phyloP scores from a whole-genome alignment of 53 echinoderm and acorn worm genomes.

The Mesocentrotus franciscanus region DNA sequence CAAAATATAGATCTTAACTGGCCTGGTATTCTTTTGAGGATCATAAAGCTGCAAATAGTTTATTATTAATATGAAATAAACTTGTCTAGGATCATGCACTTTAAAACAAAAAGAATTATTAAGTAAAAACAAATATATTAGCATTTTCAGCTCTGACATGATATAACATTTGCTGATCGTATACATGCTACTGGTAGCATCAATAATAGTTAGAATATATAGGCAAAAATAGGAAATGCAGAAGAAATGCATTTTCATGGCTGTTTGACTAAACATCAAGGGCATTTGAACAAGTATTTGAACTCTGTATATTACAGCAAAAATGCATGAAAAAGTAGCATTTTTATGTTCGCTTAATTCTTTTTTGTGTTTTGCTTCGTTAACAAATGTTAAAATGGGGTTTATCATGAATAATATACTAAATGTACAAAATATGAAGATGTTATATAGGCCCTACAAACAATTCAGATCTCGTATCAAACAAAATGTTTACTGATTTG shows the following conservation, averaged over 20 bases:
- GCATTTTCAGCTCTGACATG: background rate
- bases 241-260: background rate
- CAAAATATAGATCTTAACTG: too few relatives aligned
- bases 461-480: background rate
- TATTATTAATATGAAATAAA: too few relatives aligned
- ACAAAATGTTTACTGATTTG: background rate
- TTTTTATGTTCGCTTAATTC: background rate
- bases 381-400: background rate
- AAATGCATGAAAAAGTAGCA: background rate
- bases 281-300: background rate
- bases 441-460: background rate
- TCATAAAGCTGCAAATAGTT: background rate
- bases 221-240: background rate
- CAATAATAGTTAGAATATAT: background rate
- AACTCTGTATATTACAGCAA: background rate
- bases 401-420: background rate
- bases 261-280: background rate
- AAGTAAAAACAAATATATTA: background rate
- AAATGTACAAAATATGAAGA: background rate
- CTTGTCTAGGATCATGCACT: background rate
- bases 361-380: background rate
- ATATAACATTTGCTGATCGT: background rate
- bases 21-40: background rate
- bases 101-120: background rate
- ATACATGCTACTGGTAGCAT: background rate